Base-by-base conservation (phyloP, 2,113 vertebrate species). In the Excalfactoria chinensis region DNA sequence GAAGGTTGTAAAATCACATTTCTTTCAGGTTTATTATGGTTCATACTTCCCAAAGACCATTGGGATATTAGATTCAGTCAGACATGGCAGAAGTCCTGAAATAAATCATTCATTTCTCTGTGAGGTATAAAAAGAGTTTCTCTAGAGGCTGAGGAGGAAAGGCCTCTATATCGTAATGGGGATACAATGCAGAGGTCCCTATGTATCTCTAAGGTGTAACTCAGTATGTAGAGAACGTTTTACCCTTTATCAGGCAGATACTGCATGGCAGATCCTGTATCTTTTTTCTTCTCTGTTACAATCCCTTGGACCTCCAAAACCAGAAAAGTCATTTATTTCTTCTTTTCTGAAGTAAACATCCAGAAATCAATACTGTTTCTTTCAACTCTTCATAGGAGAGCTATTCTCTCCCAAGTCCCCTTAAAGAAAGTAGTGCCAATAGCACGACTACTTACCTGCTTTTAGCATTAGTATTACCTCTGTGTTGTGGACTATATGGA, bases 101-200 rank as follows among this genome's bases (percentile, higher is more conserved):
- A 88, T 81, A 92, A 72, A 93, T 76, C 0, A 60, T 85, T 85
- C 89, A 70, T 85, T 92, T 51, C n/a, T 78, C 62, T 69, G 18
- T 14, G 9, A 2, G 5, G 20, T 41, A 23, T 49, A 78, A 79
- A 66, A 73, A 16, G 44, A 15, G 25, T 48, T 64, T 15, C 35
- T 68, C 43, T 48, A 48, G 41, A 35, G 74, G 16, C 53, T 59
- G 84, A 91, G 35, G n/a, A 28, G 82, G 58, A 68, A 90, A 84
- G 23, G 49, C 71, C 49, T 14, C 41, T 85, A n/a, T 58, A 46
- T 30, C 34, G 34, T 16, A 48, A 14, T 5, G 19, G 40, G n/a
- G 37, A 32, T 43, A 66, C 41, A 76, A 16, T 18, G 41, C 35
- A 85, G 53, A 73, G n/a, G 28, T 76, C n/a, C 32, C 43, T 58